Base-by-base conservation (phyloP, 23 tunicate genomes). In the Diplosoma virens region DNA sequence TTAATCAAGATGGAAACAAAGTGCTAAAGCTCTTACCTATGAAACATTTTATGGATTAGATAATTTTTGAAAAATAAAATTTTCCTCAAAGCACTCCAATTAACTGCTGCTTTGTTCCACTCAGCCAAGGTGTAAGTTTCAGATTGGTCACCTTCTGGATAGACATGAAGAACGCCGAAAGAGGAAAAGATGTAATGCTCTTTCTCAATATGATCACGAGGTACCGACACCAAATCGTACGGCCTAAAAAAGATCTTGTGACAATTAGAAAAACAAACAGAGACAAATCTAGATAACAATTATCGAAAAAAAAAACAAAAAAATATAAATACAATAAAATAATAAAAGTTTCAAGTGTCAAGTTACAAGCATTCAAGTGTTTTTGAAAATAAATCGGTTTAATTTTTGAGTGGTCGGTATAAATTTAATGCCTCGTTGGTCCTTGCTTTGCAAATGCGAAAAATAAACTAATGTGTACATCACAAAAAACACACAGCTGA, bases 151-250 rank as follows among this genome's bases (percentile, higher is more conserved):
- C 83, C 88, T 37, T 92, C 82, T 7, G 84, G 86, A 55, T 47
- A 81, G 20, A 85, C 63, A 47, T 92, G 97, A 3, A 92, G 64
- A 21, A 92, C 97, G 29, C 97, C 97, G 69, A 92, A 92, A 7
- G 92, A 85, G 1, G 97, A 92, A 41, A 92, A 92, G 17, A 92
- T 78, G 31, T 59, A 92, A 69, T 92, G 97, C 71, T 92, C 97
- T n/a, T 53, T 47, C 29, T 92, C 76, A 6, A 80, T 70, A 33
- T 85, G 68, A 32, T 92, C 92, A 32, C 83, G 66, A 58, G 84
- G 84, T 9, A 92, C 97, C 0, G 97, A 92, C 21, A 92, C 56
- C 66, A 92, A 46, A 58, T 92, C 90, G 60, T 92, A 92, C 0
- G 97, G 97, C n/a, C 97, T 92, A 67, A 21, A 81, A 76, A 30